Evolutionary conservation across 2,797 vertebrate genomes (phyloP).

Genomic region (Adrianichthys oophorus): DNA sequence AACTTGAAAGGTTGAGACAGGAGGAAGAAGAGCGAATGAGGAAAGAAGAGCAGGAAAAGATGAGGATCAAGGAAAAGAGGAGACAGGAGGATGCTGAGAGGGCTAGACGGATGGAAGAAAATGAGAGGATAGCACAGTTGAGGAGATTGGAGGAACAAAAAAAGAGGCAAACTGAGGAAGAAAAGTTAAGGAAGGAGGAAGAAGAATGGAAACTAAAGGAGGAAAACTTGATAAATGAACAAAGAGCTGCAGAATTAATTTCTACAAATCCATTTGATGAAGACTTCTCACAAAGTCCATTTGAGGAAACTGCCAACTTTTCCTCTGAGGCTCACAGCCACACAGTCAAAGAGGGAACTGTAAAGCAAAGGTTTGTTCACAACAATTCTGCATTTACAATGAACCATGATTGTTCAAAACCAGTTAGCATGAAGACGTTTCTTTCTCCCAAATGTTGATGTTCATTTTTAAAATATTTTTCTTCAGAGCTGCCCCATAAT

Average conservation of each 20-base stretch:
- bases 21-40: slow-evolving; percentile 14
- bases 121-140: slow-evolving; percentile 5
- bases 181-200: neutral
- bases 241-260: slow-evolving; percentile 3
- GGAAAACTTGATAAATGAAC: slow-evolving; percentile 1
- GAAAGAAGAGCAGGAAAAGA: slow-evolving; percentile 5
- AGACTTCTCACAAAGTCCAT: slow-evolving; percentile 25
- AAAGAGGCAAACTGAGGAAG: slow-evolving; percentile 12
- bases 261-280: slow-evolving; percentile 62
- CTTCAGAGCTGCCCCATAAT: too few relatives aligned
- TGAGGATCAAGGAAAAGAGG: slow-evolving; percentile 1
- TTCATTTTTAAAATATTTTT: too few relatives aligned
- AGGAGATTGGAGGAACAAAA: slow-evolving; percentile 7
- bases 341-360: slow-evolving; percentile 67
- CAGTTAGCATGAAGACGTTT: too few relatives aligned
- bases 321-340: slow-evolving; percentile 42
- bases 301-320: slow-evolving; percentile 27
- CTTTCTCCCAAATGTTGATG: too few relatives aligned
- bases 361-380: slow-evolving; percentile 85
- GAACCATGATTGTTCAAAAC: neutral
- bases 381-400: neutral
- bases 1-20: slow-evolving; percentile 1
- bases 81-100: slow-evolving; percentile 18
- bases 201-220: neutral
- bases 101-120: slow-evolving; percentile 14